Conservation (phyloP, 2,113 vertebrate species). For the Emydocephalus ijimae region DNA sequence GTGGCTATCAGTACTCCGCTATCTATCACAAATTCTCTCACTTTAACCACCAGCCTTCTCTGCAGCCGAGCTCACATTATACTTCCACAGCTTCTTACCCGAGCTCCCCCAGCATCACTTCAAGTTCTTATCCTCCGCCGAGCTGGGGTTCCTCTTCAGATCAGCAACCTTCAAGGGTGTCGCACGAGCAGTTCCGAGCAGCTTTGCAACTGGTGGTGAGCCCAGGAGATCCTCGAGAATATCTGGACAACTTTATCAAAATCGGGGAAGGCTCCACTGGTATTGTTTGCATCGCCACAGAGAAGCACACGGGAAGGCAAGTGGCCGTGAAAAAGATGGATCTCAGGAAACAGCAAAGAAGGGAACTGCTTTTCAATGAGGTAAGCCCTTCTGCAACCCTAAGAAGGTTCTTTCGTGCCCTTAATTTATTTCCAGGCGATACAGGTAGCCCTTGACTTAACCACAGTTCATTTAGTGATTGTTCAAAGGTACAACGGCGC, state of each 20-base stretch:
- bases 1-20: conserved; percentile 85
- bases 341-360: conserved; percentile 93
- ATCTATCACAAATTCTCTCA: conserved; percentile 86
- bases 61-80: conserved; percentile 88
- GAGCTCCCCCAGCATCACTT: conserved; percentile 87
- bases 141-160: conserved; percentile 95
- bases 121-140: conserved; percentile 88
- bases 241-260: conserved; percentile 97
- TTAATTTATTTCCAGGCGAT: neutral
- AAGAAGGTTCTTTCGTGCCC: rapidly evolving
- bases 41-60: conserved; percentile 83
- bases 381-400: conserved; percentile 46
- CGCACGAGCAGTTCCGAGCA: conserved; percentile 96
- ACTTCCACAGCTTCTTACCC: conserved; percentile 91
- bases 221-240: conserved; percentile 93
- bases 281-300: conserved; percentile 95
- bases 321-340: conserved; percentile 99
- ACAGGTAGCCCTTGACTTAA: neutral
- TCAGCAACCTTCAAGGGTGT: conserved; percentile 91
- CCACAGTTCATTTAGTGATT: neutral
- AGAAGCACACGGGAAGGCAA: conserved; percentile 95
- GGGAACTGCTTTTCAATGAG: conserved; percentile 98
- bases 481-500: neutral
- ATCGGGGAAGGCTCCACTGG: conserved; percentile 97
- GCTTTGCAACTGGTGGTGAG: conserved; percentile 96